Conservation (phyloP, 2,797 vertebrate genomes). For the Acrossocheilus wenchowensis region DNA sequence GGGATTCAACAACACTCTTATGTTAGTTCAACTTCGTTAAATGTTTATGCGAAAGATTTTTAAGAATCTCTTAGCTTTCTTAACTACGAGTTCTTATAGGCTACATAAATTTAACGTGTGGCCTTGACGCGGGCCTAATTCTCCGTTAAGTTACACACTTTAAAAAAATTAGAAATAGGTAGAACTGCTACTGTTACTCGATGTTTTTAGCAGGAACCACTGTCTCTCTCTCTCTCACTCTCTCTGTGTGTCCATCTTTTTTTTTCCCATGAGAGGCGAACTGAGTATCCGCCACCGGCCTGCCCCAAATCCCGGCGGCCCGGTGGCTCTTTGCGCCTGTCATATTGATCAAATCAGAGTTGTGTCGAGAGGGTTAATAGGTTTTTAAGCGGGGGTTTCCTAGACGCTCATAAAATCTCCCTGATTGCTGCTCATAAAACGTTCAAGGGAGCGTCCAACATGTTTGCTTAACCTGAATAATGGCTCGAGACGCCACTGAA, state of each 20-base stretch:
- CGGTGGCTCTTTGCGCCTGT: conserved; percentile 18
- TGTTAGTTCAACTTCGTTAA: conserved; percentile 1
- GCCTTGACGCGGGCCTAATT: conserved; percentile 19
- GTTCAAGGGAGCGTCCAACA: conserved; percentile 49
- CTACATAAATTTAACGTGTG: not conserved
- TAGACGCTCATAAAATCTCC: conserved; percentile 47
- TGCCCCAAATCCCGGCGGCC: conserved; percentile 14
- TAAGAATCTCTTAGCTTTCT: not conserved
- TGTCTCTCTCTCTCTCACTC: not conserved
- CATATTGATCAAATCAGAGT: conserved; percentile 39
- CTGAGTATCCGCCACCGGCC: conserved; percentile 18
- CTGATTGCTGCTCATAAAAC: conserved; percentile 49
- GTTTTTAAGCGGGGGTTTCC: conserved; percentile 48
- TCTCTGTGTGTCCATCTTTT: conserved; percentile 2
- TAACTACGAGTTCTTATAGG: not conserved
- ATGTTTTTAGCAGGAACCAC: not conserved
- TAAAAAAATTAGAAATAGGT: not conserved
- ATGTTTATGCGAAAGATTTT: not conserved
- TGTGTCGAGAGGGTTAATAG: conserved; percentile 40
- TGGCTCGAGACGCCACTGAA: conserved; percentile 43
- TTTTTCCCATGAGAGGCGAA: not conserved
- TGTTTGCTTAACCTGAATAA: conserved; percentile 52
- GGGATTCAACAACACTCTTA: not conserved
- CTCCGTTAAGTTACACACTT: not conserved
- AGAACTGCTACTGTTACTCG: not conserved